Conservation (phyloP, 2,113 vertebrate species). For the Channa maculata region DNA sequence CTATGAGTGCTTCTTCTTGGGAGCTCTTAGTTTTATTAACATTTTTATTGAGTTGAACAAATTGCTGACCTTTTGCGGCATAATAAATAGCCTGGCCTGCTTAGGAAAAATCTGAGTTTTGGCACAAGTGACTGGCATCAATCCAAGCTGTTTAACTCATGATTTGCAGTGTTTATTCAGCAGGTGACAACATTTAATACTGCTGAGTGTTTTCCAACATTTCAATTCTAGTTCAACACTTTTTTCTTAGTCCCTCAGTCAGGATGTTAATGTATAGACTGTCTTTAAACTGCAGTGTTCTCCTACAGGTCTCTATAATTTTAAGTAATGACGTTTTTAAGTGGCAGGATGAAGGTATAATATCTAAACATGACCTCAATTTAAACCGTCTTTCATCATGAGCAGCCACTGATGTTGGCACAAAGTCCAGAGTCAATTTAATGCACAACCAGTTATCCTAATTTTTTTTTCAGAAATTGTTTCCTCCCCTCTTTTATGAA, state of each 20-base stretch:
- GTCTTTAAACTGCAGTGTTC: constrained; percentile 4
- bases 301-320: constrained; percentile 26
- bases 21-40: constrained; percentile 84
- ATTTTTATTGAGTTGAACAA: constrained; percentile 84
- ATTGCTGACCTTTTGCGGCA: constrained; percentile 80
- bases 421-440: constrained; percentile 63
- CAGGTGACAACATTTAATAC: constrained; percentile 72
- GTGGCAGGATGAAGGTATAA: constrained; percentile 46
- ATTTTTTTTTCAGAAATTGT: constrained; percentile 56
- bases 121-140: constrained; percentile 74
- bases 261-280: not conserved
- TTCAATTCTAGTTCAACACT: constrained; percentile 27
- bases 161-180: constrained; percentile 74
- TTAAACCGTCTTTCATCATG: constrained; percentile 64
- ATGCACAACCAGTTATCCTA: constrained; percentile 64
- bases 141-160: constrained; percentile 68
- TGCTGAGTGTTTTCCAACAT: constrained; percentile 49
- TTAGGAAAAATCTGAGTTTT: constrained; percentile 75
- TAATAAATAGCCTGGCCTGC: constrained; percentile 75
- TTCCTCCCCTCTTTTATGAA: constrained; percentile 24
- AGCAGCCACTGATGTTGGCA: constrained; percentile 59
- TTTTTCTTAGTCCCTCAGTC: not conserved
- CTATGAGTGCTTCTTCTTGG: constrained; percentile 53
- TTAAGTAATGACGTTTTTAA: constrained; percentile 53
- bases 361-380: constrained; percentile 68